Base-by-base conservation (phyloP, 2,113 vertebrate species). In the Gopherus flavomarginatus region DNA sequence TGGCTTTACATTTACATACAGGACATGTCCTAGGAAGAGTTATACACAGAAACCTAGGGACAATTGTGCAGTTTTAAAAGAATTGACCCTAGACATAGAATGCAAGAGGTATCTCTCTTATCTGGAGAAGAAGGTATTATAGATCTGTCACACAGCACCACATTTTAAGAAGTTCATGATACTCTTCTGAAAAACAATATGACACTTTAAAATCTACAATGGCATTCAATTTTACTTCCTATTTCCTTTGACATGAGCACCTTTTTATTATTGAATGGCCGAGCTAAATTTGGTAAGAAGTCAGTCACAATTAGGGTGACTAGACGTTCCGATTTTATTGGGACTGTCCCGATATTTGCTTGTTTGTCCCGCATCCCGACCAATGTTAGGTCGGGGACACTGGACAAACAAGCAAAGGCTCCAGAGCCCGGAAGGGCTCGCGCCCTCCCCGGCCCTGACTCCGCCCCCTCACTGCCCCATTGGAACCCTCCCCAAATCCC, bases 51-150 rank as follows among this genome's bases (percentile, higher is more conserved):
- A 56, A 38, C 75, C 77, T 83, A 87, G 47, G 54, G 16, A 44
- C 0, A 0, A 26, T 42, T 8, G 5, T 26, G 22, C 22, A 27
- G 42, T 6, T 78, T 78, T 78, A 47, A 27, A 78, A 27, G 42
- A 78, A 78, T 44, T 27, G 26, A 38, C 65, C 35, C n/a, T 17
- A 47, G 42, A 78, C 75, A 77, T 4, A 78, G 24, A 54, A 92
- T 82, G 26, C 8, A 72, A 72, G 31, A 72, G 56, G 5, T 6
- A 69, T 54, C 12, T 42, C 75, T 24, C 6, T 11, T 42, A 62
- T 16, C 35, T 91, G n/a, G n/a, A 38, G 26, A 10, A 93, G 80
- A 86, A 12, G 7, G 26, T 49, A 4, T 35, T 22, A 38, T 44
- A 52, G 50, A 91, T 42, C 6, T 87, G 29, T 84, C 72, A 22